These are phyloP conservation scores for Hirtodrosophila histrioides DNA, from an alignment of 2,888 invertebrate species.

Conservation along the genomic window DNA sequence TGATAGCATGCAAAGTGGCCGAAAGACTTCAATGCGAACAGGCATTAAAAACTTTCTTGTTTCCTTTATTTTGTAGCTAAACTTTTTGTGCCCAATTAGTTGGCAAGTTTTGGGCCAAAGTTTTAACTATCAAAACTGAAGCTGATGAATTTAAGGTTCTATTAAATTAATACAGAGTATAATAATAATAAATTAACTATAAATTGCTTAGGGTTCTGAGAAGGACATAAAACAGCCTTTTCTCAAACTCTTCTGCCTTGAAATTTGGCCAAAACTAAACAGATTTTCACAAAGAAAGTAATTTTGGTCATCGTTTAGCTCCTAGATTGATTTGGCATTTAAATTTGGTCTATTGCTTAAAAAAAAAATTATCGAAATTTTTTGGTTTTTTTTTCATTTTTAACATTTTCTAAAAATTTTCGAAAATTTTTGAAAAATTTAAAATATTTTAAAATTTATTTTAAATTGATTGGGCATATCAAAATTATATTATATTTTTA, in stretches of 20 bases:
- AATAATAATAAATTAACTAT: not conserved
- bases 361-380: no score
- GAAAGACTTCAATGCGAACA: conserved; percentile 19
- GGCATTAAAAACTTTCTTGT: conserved; percentile 38
- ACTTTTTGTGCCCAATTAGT: conserved; percentile 46
- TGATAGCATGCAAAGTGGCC: conserved; percentile 49
- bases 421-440: no score
- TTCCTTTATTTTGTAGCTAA: conserved; percentile 5
- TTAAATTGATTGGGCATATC: no score
- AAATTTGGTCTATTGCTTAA: not conserved
- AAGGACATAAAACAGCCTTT: no score
- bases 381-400: no score
- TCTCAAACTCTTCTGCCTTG: no score
- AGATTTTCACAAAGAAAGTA: not conserved
- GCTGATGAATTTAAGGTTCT: not conserved
- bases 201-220: not conserved
- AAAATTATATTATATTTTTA: no score
- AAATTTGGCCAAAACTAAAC: no score
- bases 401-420: no score
- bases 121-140: conserved; percentile 25
- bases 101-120: conserved; percentile 34
- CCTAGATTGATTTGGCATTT: not conserved
- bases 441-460: no score
- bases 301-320: not conserved
- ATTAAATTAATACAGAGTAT: not conserved